Percentiles rank a stretch among this genome's conserved stretches.
phyloP scores from a whole-genome alignment of 2,888 invertebrate genomes.

The Hermodice carunculata region DNA sequence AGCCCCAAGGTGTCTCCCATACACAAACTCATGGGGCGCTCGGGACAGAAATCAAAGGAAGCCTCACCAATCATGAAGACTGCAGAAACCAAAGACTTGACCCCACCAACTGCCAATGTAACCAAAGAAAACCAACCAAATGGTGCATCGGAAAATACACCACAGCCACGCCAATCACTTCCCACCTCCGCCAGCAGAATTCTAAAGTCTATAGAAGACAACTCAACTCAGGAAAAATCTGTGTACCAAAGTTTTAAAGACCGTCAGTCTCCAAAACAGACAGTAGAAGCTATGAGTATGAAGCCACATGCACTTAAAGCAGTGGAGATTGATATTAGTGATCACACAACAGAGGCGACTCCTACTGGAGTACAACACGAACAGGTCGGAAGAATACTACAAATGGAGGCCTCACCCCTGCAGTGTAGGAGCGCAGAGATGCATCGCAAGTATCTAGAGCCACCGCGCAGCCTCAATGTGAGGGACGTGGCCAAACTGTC shows the following conservation, averaged over 20 bases:
- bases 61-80: not conserved
- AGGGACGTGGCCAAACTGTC: conserved; percentile 41
- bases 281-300: conserved; percentile 28
- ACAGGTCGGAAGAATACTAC: not conserved
- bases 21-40: not conserved
- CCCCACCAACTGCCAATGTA: not conserved
- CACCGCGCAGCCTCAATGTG: conserved; percentile 49
- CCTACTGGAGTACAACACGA: not conserved
- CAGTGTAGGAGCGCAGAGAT: too few relatives aligned
- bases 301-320: conserved; percentile 46
- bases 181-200: conserved; percentile 33
- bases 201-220: conserved; percentile 59
- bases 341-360: too few relatives aligned
- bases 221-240: conserved; percentile 49
- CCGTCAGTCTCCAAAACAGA: conserved; percentile 47
- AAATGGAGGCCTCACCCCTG: too few relatives aligned
- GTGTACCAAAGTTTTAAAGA: conserved; percentile 62
- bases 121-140: not conserved
- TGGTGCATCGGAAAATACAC: not conserved
- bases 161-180: not conserved
- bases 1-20: conserved; percentile 4
- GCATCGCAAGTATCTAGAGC: conserved; percentile 20
- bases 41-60: conserved; percentile 7
- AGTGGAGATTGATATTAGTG: conserved; percentile 34
- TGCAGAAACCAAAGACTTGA: not conserved